Evolutionary conservation across 92 coral and sea anemone genomes (phyloP).

Genomic region (Palythoa caribaeorum): DNA sequence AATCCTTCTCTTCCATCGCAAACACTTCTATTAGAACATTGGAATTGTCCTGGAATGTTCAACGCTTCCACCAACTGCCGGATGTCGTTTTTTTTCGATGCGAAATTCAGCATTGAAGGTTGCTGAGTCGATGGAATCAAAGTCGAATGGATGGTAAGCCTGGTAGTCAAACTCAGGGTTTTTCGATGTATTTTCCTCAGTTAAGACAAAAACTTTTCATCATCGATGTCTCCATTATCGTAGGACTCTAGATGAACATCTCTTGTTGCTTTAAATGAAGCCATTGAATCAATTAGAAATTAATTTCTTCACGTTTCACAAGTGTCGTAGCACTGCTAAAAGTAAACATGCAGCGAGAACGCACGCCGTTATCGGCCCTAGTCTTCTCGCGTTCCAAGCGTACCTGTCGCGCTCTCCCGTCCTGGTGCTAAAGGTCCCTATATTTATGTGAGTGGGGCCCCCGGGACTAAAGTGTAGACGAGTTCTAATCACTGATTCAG

Average conservation of each 20-base stretch:
- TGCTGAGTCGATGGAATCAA: slow-evolving; percentile 34
- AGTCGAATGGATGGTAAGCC: slow-evolving; percentile 32
- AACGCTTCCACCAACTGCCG: not conserved
- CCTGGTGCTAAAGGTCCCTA: too few species aligned
- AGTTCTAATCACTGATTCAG: too few species aligned
- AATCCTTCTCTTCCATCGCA: not conserved
- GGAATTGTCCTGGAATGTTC: slow-evolving; percentile 31
- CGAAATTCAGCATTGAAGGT: slow-evolving; percentile 41
- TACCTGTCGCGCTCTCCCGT: too few species aligned
- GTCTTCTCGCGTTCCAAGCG: not conserved
- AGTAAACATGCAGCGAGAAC: not conserved
- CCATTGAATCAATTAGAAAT: not conserved
- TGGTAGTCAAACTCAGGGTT: slow-evolving; percentile 17
- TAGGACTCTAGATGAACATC: not conserved
- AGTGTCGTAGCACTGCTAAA: not conserved
- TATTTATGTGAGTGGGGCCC: too few species aligned
- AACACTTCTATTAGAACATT: slow-evolving; percentile 13
- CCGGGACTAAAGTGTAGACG: too few species aligned
- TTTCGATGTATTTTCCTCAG: slow-evolving; percentile 5
- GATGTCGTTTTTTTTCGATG: slow-evolving; percentile 16
- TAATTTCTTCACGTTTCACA: not conserved
- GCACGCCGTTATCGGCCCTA: not conserved
- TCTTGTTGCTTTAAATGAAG: not conserved
- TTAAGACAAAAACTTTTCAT: not conserved
- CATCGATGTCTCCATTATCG: not conserved